Evolutionary conservation across 2,888 invertebrate species (phyloP), one percentile per base, ranked within the genome.

Genomic region (Erebia aethiops): DNA sequence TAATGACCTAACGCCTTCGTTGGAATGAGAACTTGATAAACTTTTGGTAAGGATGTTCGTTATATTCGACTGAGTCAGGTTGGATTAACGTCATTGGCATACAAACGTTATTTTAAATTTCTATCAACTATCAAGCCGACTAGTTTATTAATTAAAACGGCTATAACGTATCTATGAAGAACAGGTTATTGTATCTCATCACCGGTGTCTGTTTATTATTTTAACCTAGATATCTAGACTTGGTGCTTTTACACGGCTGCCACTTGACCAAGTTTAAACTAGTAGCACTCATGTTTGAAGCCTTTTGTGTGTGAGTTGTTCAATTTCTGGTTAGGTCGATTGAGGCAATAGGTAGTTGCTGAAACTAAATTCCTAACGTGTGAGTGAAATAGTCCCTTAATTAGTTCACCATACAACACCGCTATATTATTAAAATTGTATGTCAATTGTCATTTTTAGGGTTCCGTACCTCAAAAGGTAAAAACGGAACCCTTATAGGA

Each of bases 1-100:
- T 85, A 86, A 86, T 87, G 83, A 87, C 83, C 79, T 83, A 79
- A 83, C 83, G 77, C 89, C 87, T 78, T 84, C 81, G 86, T 81
- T 76, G 85, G 86, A 73, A 76, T 74, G 74, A 75, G 49, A 67
- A 71, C 67, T 65, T 74, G 70, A 72, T 77, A 72, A 67, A 57
- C 66, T 72, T 75, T 74, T 72, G 71, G 71, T 69, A 77, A 74
- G 72, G 72, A 75, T 70, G 69, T 64, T 58, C 41, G 41, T 52
- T 61, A 18, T 67, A 21, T 41, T 9, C 66, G 65, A 54, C 61
- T 68, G 71, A 72, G 62, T 75, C 73, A 73, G 51, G 51, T 11
- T 67, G n/a, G 16, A 51, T 26, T 67, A 18, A 21, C 66, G 66
- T 66, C 66, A 57, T 57, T 46, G 41, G 16, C 41, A 52, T 26